Base-by-base conservation (phyloP, 2,113 vertebrate species). In the Epinephelus cyanopodus region DNA sequence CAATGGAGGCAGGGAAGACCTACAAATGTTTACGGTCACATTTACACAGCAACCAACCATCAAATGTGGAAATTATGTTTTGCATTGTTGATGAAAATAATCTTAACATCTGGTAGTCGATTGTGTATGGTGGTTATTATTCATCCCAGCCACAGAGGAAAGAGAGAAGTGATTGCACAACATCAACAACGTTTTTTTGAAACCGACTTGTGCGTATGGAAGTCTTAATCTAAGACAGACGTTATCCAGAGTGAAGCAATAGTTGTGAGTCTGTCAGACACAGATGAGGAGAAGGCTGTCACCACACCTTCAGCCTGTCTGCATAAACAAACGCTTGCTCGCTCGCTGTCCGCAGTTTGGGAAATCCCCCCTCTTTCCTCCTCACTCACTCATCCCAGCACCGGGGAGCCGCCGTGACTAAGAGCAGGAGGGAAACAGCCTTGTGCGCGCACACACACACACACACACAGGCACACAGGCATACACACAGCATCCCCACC, bases 341-440 rank as follows among this genome's bases (percentile, higher is more conserved):
- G 65, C 72, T 70, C 14, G 2, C 11, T 17, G 21, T 50, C 5
- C 13, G 61, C 3, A 25, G 63, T 79, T 81, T 76, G 61, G 88
- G 89, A 81, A 92, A 86, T 18, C 81, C 50, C 39, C 21, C 33
- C 61, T 6, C 66, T 25, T 25, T 17, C 1, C 3, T 15, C 17
- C n/a, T 3, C 15, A 9, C 29, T 19, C 19, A 2, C 54, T 61
- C 29, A 45, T 69, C 57, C 50, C 57, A 58, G 14, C 19, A 65
- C 6, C 39, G 39, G 73, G 73, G 73, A 89, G 53, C 77, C 64
- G 27, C 80, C 33, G 39, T 90, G 85, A 92, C 60, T 92, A 9
- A 45, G 42, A 45, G 42, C 42, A 45, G 33, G 33, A 37, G 33
- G 33, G 33, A 37, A 37, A 1, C 33, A 37, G 33, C 33, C 33